Conservation (phyloP, 2,797 vertebrate species). For the Gorsachius magnificus region DNA sequence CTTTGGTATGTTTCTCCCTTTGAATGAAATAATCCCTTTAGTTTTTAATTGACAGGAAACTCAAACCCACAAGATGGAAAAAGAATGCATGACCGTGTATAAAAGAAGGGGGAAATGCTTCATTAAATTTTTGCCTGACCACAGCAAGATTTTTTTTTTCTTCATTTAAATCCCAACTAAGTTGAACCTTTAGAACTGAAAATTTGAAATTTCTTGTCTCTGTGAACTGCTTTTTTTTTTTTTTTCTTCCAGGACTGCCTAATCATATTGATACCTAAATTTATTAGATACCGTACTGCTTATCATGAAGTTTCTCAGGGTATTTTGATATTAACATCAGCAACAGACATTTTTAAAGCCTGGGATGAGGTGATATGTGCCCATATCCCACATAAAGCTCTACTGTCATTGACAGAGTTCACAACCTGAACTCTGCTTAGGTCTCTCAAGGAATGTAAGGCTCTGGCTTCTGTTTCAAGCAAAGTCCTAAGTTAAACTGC, state of each 20-base stretch:
- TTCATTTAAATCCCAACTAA: neutral
- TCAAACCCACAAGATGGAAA: neutral
- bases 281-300: neutral
- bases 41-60: constrained; percentile 21
- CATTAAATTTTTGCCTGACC: neutral
- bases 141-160: neutral
- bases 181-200: neutral
- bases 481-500: neutral
- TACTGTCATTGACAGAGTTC: neutral
- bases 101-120: neutral
- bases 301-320: neutral
- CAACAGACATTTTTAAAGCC: neutral
- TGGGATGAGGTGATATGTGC: neutral
- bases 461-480: neutral
- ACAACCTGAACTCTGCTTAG: neutral
- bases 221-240: neutral
- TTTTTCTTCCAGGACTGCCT: neutral
- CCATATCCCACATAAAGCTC: neutral
- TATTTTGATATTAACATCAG: neutral
- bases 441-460: neutral
- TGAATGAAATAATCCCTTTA: constrained; percentile 4
- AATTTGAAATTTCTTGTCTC: neutral
- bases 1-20: neutral
- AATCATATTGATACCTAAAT: neutral
- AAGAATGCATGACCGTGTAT: neutral